Base-by-base conservation (phyloP, 2,888 invertebrate species). In the Tachina grossa region DNA sequence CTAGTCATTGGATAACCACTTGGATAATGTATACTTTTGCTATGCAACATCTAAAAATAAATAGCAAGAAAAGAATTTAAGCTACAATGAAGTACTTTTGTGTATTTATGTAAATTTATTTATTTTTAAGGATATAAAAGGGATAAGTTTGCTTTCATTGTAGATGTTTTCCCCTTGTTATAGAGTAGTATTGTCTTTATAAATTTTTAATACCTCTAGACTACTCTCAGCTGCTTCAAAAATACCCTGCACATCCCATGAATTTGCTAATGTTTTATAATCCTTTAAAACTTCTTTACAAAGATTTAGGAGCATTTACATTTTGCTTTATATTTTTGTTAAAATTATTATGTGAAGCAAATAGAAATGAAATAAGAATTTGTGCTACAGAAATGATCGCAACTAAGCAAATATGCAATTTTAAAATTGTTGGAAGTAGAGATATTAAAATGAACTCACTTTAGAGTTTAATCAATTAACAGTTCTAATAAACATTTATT, bases 1-100 rank as follows among this genome's bases (percentile, higher is more conserved):
- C 93, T 90, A 1, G 94, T 94, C 91, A 95, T 94, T 39, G 95
- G 94, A 91, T 94, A 95, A 63, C 94, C 94, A 89, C 94, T 94
- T 43, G 94, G 94, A 90, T 94, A 94, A 90, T 94, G 94, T 79
- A 94, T 94, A 85, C 91, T 89, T 82, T 91, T 91, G 72, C 90
- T 88, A 22, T 91, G 91, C 83, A 91, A 83, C 88, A 91, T 87
- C 91, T 91, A 85, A 63, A 89, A 19, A 83, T 39, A 13, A 72
- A 68, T 10, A 57, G 10, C 65, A 14, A 4, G 8, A 65, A 57
- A 55, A 45, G 31, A 61, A 9, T 22, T 66, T 19, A n/a, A 39
- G 16, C 31, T 53, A 19, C 11, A 16, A 9, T 10, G 61, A 39
- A 31, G 31, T 31, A 31, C 0, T 31, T 31, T 31, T 31, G 2